phyloP scores from a whole-genome alignment of 92 coral and sea anemone genomes.

The Metridium senile region DNA sequence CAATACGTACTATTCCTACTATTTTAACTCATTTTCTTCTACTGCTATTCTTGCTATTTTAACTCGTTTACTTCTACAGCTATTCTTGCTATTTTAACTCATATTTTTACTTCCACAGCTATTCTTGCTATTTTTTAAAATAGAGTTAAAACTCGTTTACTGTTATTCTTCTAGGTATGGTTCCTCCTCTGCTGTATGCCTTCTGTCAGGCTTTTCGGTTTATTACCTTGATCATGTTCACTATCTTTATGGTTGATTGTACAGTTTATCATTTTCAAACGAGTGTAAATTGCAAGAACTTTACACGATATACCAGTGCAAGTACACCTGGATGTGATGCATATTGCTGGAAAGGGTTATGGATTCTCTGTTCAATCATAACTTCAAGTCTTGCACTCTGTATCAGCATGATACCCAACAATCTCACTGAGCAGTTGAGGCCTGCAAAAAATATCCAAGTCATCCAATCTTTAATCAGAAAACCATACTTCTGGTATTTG shows the following conservation, averaged over 20 bases:
- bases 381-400: constrained; percentile 36
- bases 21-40: too few species aligned
- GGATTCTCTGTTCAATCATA: constrained; percentile 53
- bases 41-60: too few species aligned
- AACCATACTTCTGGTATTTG: constrained; percentile 66
- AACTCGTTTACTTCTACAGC: too few species aligned
- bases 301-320: constrained; percentile 8
- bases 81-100: too few species aligned
- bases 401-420: constrained; percentile 10
- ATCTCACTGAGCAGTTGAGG: constrained; percentile 28
- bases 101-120: too few species aligned
- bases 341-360: constrained; percentile 65
- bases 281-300: constrained; percentile 58
- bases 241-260: constrained; percentile 61
- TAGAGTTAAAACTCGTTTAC: background rate
- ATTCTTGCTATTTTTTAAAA: too few species aligned
- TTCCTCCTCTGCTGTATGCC: constrained; percentile 8
- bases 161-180: background rate
- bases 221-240: constrained; percentile 49
- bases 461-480: constrained; percentile 21
- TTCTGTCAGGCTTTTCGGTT: constrained; percentile 57
- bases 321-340: constrained; percentile 38
- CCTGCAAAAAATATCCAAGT: constrained; percentile 27
- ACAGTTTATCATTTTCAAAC: constrained; percentile 57
- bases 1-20: too few species aligned